These are phyloP conservation scores for Cacatua alba DNA, from an alignment of 2,113 vertebrate species.

Conservation along the genomic window DNA sequence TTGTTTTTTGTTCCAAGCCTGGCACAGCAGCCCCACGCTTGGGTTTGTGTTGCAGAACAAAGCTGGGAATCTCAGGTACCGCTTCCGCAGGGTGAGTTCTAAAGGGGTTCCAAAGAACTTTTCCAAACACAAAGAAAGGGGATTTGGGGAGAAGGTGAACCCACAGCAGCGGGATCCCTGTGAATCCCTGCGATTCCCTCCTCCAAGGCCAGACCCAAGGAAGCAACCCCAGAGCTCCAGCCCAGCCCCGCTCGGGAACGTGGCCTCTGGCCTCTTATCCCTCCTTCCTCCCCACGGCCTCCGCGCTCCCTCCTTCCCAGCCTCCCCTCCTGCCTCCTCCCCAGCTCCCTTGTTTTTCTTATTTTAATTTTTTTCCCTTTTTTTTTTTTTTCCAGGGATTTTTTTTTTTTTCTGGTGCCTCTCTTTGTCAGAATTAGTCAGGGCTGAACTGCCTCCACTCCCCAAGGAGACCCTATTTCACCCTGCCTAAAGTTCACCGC, in stretches of 20 bases:
- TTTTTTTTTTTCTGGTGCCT: conserved; percentile 22
- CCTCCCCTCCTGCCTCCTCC: conserved; percentile 30
- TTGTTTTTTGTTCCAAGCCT: neutral
- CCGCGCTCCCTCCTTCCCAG: neutral
- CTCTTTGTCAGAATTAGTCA: conserved; percentile 67
- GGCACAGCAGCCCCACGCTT: neutral
- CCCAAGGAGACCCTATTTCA: conserved; percentile 75
- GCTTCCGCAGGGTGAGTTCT: accelerated
- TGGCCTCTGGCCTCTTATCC: neutral
- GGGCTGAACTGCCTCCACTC: conserved; percentile 71
- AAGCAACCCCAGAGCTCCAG: neutral
- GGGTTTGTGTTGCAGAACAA: neutral
- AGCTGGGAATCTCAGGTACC: neutral
- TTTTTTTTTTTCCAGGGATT: neutral
- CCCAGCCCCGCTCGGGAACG: conserved; percentile 17
- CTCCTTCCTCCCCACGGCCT: neutral
- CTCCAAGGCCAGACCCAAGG: neutral
- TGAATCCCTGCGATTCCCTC: neutral
- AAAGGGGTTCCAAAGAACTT: neutral
- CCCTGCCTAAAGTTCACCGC: conserved; percentile 80
- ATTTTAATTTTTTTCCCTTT: neutral
- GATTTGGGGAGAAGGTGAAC: neutral
- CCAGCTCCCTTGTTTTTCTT: conserved; percentile 40
- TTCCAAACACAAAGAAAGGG: neutral
- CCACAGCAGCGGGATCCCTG: accelerated